A percentile compares a stretch with the other conserved stretches of the same genome.
These are phyloP conservation scores for Catalaphyllia jardinei DNA, from an alignment of 64 coral and sea anemone species.

Conservation along the genomic window DNA sequence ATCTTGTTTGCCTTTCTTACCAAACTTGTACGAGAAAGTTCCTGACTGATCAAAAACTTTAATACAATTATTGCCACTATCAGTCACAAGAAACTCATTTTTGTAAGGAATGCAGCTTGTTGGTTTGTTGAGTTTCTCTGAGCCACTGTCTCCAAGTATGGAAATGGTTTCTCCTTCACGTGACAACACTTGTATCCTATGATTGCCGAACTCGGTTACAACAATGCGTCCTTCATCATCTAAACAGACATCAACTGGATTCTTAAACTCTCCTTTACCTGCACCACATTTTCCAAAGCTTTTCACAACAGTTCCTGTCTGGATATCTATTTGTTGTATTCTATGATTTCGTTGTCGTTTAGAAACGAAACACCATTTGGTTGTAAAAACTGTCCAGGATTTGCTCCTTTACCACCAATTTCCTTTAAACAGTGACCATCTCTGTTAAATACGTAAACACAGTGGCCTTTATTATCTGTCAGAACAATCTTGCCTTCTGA, in stretches of 20 bases:
- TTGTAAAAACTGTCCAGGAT: background rate
- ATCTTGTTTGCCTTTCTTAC: conserved; percentile 6
- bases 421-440: background rate
- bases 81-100: conserved; percentile 15
- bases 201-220: conserved; percentile 22
- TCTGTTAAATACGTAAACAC: conserved; percentile 18
- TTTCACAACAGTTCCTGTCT: conserved; percentile 31
- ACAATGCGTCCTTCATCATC: conserved; percentile 44
- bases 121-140: conserved; percentile 1
- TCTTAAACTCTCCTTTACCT: conserved; percentile 24
- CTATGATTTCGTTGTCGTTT: conserved; percentile 33
- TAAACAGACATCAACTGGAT: conserved; percentile 29
- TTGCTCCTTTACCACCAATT: background rate
- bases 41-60: conserved; percentile 38
- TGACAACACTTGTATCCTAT: conserved; percentile 38
- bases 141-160: background rate
- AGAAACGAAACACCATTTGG: conserved; percentile 37
- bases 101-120: background rate
- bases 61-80: conserved; percentile 22
- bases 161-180: background rate
- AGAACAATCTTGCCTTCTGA: conserved; percentile 6
- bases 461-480: background rate
- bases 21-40: background rate
- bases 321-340: conserved; percentile 32
- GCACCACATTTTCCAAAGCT: conserved; percentile 8